These are phyloP conservation scores for Phodopus roborovskii DNA, from an alignment of 2,113 vertebrate genomes.

Conservation along the genomic window DNA sequence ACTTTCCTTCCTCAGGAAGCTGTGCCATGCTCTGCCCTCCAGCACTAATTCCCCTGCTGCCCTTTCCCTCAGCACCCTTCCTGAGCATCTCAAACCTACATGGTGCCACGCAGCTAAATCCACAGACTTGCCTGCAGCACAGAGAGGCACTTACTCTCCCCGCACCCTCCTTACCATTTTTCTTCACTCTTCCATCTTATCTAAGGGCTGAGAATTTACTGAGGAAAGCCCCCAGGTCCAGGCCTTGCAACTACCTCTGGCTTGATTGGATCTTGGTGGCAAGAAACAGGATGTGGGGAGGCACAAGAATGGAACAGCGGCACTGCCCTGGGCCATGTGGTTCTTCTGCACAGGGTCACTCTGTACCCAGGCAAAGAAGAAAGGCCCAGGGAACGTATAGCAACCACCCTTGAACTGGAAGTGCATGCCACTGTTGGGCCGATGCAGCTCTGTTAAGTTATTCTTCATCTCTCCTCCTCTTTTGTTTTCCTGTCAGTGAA, in stretches of 20 bases:
- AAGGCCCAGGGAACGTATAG: not conserved
- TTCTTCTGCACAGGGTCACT: not conserved
- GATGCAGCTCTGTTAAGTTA: not conserved
- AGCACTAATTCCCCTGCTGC: not conserved
- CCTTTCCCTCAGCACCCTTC: not conserved
- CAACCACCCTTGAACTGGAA: not conserved
- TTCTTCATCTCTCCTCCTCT: not conserved
- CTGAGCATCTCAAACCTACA: not conserved
- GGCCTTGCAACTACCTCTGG: not conserved
- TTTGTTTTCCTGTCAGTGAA: not conserved
- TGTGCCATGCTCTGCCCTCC: not conserved
- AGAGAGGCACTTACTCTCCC: not conserved
- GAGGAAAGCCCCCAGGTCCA: not conserved
- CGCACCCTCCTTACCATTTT: not conserved
- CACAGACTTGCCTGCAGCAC: not conserved
- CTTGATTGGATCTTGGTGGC: not conserved
- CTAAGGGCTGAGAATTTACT: not conserved
- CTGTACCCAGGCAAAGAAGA: not conserved
- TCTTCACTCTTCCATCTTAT: not conserved
- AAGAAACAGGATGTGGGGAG: not conserved
- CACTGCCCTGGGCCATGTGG: accelerated
- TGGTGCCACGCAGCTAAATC: not conserved
- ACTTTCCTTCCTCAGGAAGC: not conserved
- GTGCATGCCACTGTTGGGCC: not conserved
- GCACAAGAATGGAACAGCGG: not conserved